Conservation (phyloP, 2,888 invertebrate species). For the Philaethria dido region DNA sequence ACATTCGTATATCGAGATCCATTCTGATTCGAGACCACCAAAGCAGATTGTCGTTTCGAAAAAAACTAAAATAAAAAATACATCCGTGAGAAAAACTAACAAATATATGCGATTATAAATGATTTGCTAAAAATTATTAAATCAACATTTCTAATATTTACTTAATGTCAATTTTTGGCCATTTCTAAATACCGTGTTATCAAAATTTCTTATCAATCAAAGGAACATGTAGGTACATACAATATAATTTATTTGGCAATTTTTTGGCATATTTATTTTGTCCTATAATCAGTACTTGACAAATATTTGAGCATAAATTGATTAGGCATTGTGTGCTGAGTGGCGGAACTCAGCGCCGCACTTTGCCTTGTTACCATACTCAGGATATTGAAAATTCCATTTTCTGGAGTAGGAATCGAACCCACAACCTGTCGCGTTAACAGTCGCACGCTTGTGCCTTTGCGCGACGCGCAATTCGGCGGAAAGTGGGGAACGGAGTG, state of each 20-base stretch:
- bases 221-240: background rate
- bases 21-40: slow-evolving; percentile 38
- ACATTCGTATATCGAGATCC: slow-evolving; percentile 34
- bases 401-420: no score
- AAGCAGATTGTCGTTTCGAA: slow-evolving; percentile 2
- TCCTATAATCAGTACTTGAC: background rate
- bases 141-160: background rate
- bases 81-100: slow-evolving; percentile 32
- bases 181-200: slow-evolving; percentile 3
- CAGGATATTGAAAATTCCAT: no score
- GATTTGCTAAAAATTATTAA: slow-evolving; percentile 1
- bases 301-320: background rate
- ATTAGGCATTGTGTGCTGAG: no score
- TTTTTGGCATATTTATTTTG: background rate
- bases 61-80: slow-evolving; percentile 9
- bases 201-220: slow-evolving; percentile 13
- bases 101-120: slow-evolving; percentile 6
- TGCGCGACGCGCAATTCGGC: no score
- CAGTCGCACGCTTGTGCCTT: no score
- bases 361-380: no score
- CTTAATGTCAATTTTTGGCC: background rate
- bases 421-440: no score
- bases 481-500: no score
- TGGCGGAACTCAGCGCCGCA: no score
- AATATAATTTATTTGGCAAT: background rate